These are phyloP conservation scores for Copsychus sechellarum DNA, from an alignment of 2,113 vertebrate species.

Conservation along the genomic window DNA sequence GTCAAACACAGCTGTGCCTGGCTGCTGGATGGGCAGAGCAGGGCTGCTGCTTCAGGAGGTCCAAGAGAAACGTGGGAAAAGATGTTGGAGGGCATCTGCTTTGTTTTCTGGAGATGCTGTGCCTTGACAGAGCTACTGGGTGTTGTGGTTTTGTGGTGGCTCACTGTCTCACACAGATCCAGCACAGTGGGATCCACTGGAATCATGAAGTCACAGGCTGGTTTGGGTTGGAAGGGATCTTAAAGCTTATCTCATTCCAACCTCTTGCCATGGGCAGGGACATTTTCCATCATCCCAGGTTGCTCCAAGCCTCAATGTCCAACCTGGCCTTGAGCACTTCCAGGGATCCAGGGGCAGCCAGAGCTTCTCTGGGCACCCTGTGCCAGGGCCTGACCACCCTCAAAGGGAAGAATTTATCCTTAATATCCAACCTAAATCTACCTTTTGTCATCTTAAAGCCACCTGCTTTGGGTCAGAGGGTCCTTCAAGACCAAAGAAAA, in stretches of 20 bases:
- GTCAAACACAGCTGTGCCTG: background rate
- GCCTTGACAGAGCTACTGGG: accelerated
- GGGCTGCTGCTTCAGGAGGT: background rate
- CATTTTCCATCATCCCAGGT: accelerated
- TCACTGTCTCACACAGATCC: background rate
- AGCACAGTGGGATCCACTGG: background rate
- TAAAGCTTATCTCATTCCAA: background rate
- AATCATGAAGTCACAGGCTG: background rate
- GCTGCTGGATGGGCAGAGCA: background rate
- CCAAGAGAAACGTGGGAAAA: accelerated
- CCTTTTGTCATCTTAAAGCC: background rate
- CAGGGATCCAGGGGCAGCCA: background rate
- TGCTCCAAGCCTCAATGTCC: accelerated
- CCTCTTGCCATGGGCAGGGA: background rate
- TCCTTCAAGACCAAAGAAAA: background rate
- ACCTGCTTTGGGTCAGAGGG: background rate
- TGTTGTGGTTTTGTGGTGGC: background rate
- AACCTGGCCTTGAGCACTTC: background rate
- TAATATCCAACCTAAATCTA: background rate
- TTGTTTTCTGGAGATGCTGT: accelerated
- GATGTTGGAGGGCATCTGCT: background rate
- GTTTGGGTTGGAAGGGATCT: background rate
- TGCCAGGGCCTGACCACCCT: accelerated
- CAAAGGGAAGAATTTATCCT: background rate
- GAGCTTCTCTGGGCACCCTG: background rate